These are phyloP conservation scores for Halcyon chelicuti DNA, from an alignment of 2,797 vertebrate species.

Conservation along the genomic window DNA sequence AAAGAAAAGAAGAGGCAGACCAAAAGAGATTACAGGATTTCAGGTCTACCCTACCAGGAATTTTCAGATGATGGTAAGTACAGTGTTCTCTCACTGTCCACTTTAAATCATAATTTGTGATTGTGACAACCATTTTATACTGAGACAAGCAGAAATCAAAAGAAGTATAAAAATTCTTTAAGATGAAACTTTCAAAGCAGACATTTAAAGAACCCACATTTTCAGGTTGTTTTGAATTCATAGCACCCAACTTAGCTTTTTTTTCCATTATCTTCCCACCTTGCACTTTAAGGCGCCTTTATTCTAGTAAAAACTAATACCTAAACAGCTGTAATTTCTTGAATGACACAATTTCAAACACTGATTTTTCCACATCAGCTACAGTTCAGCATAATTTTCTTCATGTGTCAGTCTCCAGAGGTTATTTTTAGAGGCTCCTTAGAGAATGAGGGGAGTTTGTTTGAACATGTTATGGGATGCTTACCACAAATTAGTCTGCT, in stretches of 20 bases:
- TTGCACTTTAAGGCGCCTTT: background rate
- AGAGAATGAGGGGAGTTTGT: background rate
- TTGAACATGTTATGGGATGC: background rate
- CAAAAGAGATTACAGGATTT: background rate
- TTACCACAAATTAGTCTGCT: background rate
- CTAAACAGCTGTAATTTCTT: background rate
- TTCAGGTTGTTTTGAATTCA: background rate
- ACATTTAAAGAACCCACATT: background rate
- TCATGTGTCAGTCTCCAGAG: background rate
- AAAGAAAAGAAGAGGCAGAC: background rate
- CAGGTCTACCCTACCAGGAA: background rate
- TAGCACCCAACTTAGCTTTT: background rate
- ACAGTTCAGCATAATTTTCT: slow-evolving; percentile 23
- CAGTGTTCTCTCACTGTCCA: background rate
- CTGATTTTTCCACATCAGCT: slow-evolving; percentile 16
- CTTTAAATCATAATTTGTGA: background rate
- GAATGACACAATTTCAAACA: background rate
- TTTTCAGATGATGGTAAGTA: background rate
- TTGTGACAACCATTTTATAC: background rate
- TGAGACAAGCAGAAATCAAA: background rate
- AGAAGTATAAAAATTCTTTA: background rate
- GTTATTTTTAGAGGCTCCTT: slow-evolving; percentile 3
- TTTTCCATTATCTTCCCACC: background rate
- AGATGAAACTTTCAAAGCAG: background rate
- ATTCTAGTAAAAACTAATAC: background rate